Base-by-base conservation (phyloP, 2,888 invertebrate genomes). In the Dasypogon diadema region DNA sequence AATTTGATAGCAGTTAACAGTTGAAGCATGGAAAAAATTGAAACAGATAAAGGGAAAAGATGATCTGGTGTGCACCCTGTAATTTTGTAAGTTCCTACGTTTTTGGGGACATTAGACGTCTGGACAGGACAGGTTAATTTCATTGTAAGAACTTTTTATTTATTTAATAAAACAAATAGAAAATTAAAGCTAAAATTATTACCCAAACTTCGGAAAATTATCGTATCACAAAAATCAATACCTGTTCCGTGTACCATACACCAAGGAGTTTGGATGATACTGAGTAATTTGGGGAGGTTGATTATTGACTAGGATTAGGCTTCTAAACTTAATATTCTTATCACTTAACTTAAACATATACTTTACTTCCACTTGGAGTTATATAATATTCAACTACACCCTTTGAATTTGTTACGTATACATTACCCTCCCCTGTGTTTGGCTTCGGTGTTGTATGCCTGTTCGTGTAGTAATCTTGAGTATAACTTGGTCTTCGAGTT, bases 351-450 rank as follows among this genome's bases (percentile, higher is more conserved):
- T 68, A 79, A 26, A 79, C 75, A 48, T 77, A 79, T 16, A 79
- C 72, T 16, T 79, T 79, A 24, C 75, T 54, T 14, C 79, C 79
- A 8, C 21, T 22, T 18, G 74, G 77, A 51, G 78, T 79, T 30
- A 80, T 77, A n/a, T 77, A 79, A 46, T 80, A 78, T 16, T 79
- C 80, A 14, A 79, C 77, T 16, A 78, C 77, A 10, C 80, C 80
- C 30, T 76, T 72, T 8, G 78, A 70, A 74, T 79, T 79, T 2
- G 80, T 80, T 18, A 80, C 78, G 48, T 80, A 80, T 55, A 79
- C 72, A 60, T 79, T 78, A 55, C 73, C 75, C 74, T 77, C 75
- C 6, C 60, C 42, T 16, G 77, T 76, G 21, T 60, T 70, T 2
- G 51, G 70, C 42, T 24, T 74, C 26, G 6, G 65, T 21, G 70